Conservation (phyloP, 2,113 vertebrate species). For the Grus americana region DNA sequence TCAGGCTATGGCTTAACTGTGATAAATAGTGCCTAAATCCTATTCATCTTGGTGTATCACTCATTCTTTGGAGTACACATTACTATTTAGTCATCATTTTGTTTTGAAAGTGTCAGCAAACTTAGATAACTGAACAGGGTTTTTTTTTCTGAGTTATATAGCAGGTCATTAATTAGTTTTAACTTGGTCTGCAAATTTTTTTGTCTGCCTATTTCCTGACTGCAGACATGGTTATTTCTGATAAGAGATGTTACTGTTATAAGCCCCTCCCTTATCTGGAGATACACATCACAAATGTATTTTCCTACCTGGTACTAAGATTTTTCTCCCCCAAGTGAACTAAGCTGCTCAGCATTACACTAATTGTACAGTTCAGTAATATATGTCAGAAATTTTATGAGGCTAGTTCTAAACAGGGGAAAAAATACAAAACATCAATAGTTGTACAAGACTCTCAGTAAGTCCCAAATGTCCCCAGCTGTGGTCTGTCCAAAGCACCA, state of each 20-base stretch:
- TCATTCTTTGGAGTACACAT: constrained; percentile 66
- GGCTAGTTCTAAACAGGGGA: neutral
- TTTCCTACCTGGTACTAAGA: neutral
- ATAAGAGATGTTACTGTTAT: neutral
- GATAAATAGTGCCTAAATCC: constrained; percentile 67
- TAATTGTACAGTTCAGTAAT: neutral
- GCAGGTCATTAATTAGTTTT: constrained; percentile 20
- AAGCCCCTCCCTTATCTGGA: neutral
- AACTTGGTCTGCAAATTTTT: constrained; percentile 46
- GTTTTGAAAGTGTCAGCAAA: constrained; percentile 74
- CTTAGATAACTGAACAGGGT: neutral
- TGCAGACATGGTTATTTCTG: neutral
- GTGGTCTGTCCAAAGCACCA: neutral
- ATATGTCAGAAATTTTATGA: neutral
- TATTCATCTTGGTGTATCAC: constrained; percentile 68
- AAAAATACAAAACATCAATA: neutral
- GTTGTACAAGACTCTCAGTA: neutral
- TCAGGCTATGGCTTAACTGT: constrained; percentile 74
- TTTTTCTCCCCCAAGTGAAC: neutral
- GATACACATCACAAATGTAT: neutral
- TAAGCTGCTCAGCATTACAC: neutral
- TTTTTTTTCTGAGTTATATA: neutral
- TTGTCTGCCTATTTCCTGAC: constrained; percentile 31
- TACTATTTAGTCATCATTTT: constrained; percentile 66
- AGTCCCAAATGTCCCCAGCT: neutral